phyloP scores from a whole-genome alignment of 2,888 invertebrate genomes.

The Pseudococcus longispinus region DNA sequence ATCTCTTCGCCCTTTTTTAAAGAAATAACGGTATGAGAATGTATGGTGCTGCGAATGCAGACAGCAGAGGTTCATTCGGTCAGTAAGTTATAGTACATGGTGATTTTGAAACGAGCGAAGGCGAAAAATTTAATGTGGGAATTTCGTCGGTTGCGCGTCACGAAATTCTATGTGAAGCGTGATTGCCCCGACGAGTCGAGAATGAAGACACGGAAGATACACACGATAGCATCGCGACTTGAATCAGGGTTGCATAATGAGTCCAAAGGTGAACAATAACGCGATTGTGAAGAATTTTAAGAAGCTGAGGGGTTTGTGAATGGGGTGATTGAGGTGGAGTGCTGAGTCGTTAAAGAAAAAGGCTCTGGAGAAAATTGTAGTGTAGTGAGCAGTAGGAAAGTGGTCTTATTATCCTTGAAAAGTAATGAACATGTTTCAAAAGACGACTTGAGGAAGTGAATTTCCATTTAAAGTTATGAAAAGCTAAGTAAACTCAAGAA shows the following conservation, averaged over 20 bases:
- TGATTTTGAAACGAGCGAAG: not conserved
- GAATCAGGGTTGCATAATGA: constrained; percentile 1
- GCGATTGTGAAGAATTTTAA: not conserved
- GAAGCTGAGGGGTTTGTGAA: not conserved
- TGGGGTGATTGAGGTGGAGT: not conserved
- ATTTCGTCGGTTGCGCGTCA: constrained; percentile 10
- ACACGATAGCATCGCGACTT: not conserved
- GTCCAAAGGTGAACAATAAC: not conserved
- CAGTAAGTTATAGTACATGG: not conserved
- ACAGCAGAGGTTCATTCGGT: not conserved
- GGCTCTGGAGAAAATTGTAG: no score
- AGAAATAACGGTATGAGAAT: not conserved
- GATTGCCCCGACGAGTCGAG: not conserved
- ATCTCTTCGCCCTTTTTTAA: not conserved
- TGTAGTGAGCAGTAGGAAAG: no score
- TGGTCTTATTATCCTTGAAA: no score
- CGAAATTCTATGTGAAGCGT: constrained; percentile 1
- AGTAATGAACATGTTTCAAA: no score
- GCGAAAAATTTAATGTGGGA: constrained; percentile 13
- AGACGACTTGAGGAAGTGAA: no score
- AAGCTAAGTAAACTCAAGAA: no score
- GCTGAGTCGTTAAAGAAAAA: not conserved
- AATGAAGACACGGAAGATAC: not conserved
- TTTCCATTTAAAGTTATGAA: no score
- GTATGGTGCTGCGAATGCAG: not conserved